Base-by-base conservation (phyloP, 2,888 invertebrate species). In the Polydrusus pterygomalis region DNA sequence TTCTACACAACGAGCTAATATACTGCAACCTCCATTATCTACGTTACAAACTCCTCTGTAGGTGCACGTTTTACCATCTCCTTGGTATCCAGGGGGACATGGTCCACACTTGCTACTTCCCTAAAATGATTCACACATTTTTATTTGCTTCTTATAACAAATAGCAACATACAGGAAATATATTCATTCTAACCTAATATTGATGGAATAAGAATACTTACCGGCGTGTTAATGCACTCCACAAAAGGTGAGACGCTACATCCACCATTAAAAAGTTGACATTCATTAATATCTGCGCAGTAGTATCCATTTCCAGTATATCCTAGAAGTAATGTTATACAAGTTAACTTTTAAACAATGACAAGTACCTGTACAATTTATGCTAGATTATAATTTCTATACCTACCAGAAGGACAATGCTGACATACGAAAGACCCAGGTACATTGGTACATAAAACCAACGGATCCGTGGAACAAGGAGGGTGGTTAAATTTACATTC, bases 251-350 rank as follows among this genome's bases (percentile, higher is more conserved):
- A 89, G 1, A 89, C 85, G 80, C 96, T 97, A 86, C 99, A 99
- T 5, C 98, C 98, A 0, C 98, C 97, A 84, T 96, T 95, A 81
- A 93, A 91, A 0, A 88, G 87, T 15, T 90, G 87, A 85, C 99
- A 99, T 88, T 99, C 98, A 85, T 99, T 93, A 65, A 98, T 91
- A 85, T 99, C 98, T 2, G 89, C 88, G 85, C 99, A 99, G 51
- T 90, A 91, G 83, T 92, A 92, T 0, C 98, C 98, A 87, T 96
- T 96, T 34, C 98, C 98, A 69, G 93, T 92, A 82, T 93, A 96
- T 2, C 98, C 96, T 89, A 82, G 17, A 82, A 78, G 25, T 25
- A 25, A 25, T 43, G 43, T 43, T 43, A 43, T n/a, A 5, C 5
- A 25, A 5, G 25, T 25, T 25, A n/a, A n/a, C n/a, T n/a, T n/a